Conservation (phyloP, 2,797 vertebrate genomes). For the Emydoidea blandingii region DNA sequence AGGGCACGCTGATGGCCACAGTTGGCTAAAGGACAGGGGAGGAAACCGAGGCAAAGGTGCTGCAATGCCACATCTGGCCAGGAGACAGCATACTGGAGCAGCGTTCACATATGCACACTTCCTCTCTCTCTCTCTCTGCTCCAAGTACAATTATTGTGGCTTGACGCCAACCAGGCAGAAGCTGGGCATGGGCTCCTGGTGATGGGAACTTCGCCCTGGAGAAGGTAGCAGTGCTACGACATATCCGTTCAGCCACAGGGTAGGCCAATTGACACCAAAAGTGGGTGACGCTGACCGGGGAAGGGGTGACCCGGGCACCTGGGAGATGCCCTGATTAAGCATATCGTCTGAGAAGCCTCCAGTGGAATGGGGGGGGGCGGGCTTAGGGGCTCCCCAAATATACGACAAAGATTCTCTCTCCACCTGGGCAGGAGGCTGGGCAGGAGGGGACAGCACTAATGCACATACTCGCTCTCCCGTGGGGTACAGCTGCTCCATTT, state of each 20-base stretch:
- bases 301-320: not conserved
- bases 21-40: too few relatives aligned
- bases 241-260: too few relatives aligned
- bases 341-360: not conserved
- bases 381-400: too few relatives aligned
- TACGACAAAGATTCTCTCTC: too few relatives aligned
- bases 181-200: not conserved
- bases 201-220: not conserved
- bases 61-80: not conserved
- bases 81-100: too few relatives aligned
- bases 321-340: not conserved
- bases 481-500: not conserved
- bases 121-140: too few relatives aligned
- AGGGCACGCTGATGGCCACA: too few relatives aligned
- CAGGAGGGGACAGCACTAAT: not conserved
- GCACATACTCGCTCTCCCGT: not conserved
- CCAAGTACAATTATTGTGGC: too few relatives aligned
- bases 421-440: not conserved
- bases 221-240: too few relatives aligned
- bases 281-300: not conserved
- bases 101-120: too few relatives aligned
- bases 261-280: not conserved
- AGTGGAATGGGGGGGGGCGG: not conserved
- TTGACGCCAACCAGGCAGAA: too few relatives aligned
- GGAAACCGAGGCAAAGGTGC: too few relatives aligned